These are phyloP conservation scores for Ametastegia equiseti DNA, from an alignment of 2,888 invertebrate genomes.

Conservation along the genomic window DNA sequence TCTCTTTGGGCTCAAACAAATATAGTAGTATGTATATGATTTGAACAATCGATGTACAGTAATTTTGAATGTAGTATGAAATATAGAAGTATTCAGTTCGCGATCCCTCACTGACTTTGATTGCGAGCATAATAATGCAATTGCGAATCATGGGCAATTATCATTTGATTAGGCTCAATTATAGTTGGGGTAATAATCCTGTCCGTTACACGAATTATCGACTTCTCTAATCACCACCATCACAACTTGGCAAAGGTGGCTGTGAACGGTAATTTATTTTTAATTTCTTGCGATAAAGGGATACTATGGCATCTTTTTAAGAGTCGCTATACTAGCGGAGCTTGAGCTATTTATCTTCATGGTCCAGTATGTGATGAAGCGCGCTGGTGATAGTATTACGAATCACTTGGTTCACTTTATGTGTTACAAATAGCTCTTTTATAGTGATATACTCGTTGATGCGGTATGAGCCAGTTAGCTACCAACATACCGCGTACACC, in stretches of 20 bases:
- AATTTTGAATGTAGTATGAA: neutral
- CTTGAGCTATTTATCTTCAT: slow-evolving; percentile 32
- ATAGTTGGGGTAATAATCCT: neutral
- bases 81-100: neutral
- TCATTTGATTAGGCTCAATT: neutral
- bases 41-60: neutral
- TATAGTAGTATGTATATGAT: neutral
- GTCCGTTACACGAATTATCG: neutral
- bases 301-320: slow-evolving; percentile 14
- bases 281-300: slow-evolving; percentile 10
- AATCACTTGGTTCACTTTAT: slow-evolving; percentile 40
- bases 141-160: neutral
- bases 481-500: neutral
- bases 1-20: neutral
- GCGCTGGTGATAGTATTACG: slow-evolving; percentile 10
- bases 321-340: neutral
- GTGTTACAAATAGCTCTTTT: slow-evolving; percentile 34
- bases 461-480: slow-evolving; percentile 15
- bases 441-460: slow-evolving; percentile 6
- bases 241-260: neutral
- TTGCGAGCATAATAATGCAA: neutral
- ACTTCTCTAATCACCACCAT: neutral
- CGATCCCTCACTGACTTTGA: no score
- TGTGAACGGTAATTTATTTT: slow-evolving; percentile 2
- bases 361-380: slow-evolving; percentile 27